Evolutionary conservation across 92 coral and sea anemone genomes (phyloP).

Genomic region (Palythoa heliodiscus): DNA sequence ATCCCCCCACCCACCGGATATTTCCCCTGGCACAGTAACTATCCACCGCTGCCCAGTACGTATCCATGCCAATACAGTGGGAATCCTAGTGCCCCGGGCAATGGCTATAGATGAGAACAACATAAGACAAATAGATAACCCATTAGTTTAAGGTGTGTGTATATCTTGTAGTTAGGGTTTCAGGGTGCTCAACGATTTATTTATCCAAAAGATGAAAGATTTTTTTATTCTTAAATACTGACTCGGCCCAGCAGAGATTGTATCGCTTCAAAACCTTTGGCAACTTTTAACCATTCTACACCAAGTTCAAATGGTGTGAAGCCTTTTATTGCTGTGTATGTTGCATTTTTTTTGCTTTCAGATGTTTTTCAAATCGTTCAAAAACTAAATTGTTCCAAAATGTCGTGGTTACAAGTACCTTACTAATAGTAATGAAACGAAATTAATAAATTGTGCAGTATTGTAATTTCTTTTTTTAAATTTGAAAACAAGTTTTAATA

Average conservation of each 20-base stretch:
- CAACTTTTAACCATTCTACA: background rate
- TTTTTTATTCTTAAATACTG: background rate
- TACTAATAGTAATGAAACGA: too few species aligned
- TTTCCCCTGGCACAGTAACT: slow-evolving; percentile 81
- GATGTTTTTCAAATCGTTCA: too few species aligned
- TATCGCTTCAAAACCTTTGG: background rate
- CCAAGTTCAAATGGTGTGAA: background rate
- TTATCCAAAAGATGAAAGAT: background rate
- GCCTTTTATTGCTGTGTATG: too few species aligned
- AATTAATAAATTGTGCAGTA: too few species aligned
- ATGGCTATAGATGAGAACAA: slow-evolving; percentile 13
- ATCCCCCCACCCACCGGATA: slow-evolving; percentile 51
- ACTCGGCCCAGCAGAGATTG: background rate
- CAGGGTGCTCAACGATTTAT: background rate
- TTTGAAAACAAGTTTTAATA: too few species aligned
- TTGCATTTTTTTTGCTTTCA: too few species aligned
- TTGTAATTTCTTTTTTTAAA: too few species aligned
- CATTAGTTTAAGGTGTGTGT: background rate
- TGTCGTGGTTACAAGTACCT: too few species aligned
- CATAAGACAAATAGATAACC: background rate
- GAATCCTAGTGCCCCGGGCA: slow-evolving; percentile 26
- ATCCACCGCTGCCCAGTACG: slow-evolving; percentile 64
- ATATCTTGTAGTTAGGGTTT: background rate
- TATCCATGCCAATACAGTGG: slow-evolving; percentile 29
- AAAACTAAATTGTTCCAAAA: too few species aligned